These are phyloP conservation scores for Oreamnos americanus DNA, from an alignment of 2,113 vertebrate species.

Conservation along the genomic window DNA sequence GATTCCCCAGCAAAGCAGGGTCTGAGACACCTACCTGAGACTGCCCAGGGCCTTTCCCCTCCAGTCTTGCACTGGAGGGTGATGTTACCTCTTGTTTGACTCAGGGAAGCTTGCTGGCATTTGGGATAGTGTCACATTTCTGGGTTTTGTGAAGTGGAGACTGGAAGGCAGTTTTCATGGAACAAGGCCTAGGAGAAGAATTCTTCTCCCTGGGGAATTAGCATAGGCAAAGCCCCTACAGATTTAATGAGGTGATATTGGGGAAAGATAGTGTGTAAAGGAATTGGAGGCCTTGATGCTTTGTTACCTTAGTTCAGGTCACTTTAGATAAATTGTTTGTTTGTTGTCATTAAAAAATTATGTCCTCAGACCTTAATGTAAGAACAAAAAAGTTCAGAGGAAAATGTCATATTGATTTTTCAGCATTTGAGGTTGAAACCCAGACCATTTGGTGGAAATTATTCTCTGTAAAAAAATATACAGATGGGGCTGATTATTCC, in stretches of 20 bases:
- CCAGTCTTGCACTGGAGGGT: not conserved
- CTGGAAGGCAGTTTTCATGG: constrained; percentile 10
- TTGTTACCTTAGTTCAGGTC: not conserved
- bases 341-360: not conserved
- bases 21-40: constrained; percentile 32
- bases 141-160: constrained; percentile 50
- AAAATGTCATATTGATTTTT: not conserved
- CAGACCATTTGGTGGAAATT: not conserved
- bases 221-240: rapidly evolving
- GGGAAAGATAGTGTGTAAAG: not conserved
- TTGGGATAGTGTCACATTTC: not conserved
- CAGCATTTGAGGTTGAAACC: not conserved
- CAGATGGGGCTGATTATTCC: not conserved
- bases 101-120: constrained; percentile 14
- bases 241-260: not conserved
- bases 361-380: not conserved
- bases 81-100: not conserved
- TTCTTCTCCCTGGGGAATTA: not conserved
- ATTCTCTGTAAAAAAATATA: not conserved
- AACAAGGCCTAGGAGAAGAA: not conserved
- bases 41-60: not conserved
- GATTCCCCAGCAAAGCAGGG: constrained; percentile 49
- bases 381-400: not conserved
- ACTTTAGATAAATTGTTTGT: not conserved
- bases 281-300: not conserved